Percentiles rank a stretch among this genome's conserved stretches.
These are phyloP conservation scores for Anthonomus grandis DNA, from an alignment of 1,140 invertebrate species.

Conservation along the genomic window DNA sequence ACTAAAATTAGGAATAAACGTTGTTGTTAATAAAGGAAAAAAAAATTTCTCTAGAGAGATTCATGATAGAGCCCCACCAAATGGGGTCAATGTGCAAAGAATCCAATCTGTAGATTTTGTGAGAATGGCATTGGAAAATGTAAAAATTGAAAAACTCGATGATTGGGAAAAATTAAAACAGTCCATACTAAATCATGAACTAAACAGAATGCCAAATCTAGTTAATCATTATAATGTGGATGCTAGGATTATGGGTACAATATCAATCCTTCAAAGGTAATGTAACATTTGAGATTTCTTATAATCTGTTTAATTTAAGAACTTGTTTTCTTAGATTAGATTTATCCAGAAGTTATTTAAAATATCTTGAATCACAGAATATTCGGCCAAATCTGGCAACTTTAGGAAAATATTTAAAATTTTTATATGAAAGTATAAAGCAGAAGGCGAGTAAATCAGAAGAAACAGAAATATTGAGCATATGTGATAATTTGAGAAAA, in stretches of 20 bases:
- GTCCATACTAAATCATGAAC: constrained; percentile 3
- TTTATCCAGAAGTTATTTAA: constrained; percentile 55
- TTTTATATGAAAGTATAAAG: constrained; percentile 51
- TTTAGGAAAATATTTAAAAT: constrained; percentile 53
- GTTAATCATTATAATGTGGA: constrained; percentile 13
- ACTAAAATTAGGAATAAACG: too few species aligned
- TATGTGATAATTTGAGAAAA: constrained; percentile 50
- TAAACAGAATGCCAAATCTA: neutral
- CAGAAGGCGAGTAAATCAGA: constrained; percentile 22
- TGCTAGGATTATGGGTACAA: constrained; percentile 16
- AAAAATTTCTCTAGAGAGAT: too few species aligned
- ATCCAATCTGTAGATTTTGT: too few species aligned
- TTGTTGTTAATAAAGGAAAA: too few species aligned
- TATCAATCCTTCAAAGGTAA: constrained; percentile 18
- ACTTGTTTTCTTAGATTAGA: constrained; percentile 50
- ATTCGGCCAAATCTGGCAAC: constrained; percentile 54
- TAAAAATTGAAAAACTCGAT: neutral
- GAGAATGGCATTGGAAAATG: too few species aligned
- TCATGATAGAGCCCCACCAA: too few species aligned
- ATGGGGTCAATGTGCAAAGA: too few species aligned
- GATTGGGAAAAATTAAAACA: constrained; percentile 12
- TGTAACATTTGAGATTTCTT: neutral
- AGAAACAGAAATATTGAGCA: constrained; percentile 24
- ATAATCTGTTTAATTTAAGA: constrained; percentile 41
- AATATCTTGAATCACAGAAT: constrained; percentile 53